Percentiles rank a stretch among this genome's conserved stretches.
phyloP scores from a whole-genome alignment of 1,140 invertebrate genomes.

The Drosophila biarmipes region DNA sequence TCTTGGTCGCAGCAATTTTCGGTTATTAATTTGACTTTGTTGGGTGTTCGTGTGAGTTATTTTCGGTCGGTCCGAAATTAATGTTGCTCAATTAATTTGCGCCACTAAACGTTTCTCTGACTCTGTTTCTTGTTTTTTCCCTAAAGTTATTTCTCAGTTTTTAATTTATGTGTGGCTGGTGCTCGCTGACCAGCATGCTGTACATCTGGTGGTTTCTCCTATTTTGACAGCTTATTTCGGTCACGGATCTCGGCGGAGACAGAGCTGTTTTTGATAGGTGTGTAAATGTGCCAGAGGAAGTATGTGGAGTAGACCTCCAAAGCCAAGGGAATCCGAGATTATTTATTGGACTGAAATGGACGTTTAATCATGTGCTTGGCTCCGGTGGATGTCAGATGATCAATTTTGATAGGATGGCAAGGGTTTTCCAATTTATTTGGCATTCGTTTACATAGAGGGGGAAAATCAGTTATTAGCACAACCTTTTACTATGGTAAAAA shows the following conservation, averaged over 20 bases:
- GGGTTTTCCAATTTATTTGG: no score
- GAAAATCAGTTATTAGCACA: no score
- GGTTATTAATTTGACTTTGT: constrained; percentile 75
- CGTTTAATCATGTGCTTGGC: constrained; percentile 31
- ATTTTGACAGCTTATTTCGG: constrained; percentile 67
- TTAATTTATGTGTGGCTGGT: constrained; percentile 66
- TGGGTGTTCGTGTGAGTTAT: constrained; percentile 44
- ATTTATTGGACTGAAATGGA: constrained; percentile 10
- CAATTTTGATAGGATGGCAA: background rate
- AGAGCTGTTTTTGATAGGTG: constrained; percentile 68
- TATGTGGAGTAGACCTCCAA: constrained; percentile 42
- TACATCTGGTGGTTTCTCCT: constrained; percentile 48
- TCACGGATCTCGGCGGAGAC: constrained; percentile 47
- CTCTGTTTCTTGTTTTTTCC: background rate
- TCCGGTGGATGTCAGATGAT: background rate
- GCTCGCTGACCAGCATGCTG: constrained; percentile 55
- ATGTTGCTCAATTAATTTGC: constrained; percentile 76
- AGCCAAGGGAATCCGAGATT: constrained; percentile 24
- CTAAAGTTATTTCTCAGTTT: constrained; percentile 11
- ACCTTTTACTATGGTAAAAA: no score
- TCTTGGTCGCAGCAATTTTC: constrained; percentile 56
- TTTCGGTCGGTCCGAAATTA: constrained; percentile 58
- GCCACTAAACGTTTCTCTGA: constrained; percentile 71
- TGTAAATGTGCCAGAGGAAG: constrained; percentile 59
- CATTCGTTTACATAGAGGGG: no score